Conservation (phyloP, 2,113 vertebrate genomes). For the Orientallactaga bullata region DNA sequence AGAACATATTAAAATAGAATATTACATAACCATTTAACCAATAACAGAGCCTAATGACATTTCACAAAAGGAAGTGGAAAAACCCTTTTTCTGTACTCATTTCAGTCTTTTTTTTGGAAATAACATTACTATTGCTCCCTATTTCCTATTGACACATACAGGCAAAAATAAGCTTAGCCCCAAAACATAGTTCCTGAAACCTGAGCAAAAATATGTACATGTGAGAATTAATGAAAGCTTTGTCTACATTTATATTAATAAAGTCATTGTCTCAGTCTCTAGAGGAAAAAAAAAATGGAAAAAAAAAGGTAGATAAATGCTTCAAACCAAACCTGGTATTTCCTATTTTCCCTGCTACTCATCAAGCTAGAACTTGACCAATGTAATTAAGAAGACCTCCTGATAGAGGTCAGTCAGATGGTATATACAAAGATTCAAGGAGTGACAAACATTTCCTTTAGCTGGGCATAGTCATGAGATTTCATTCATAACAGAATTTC, state of each 20-base stretch:
- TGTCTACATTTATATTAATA: neutral
- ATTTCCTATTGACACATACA: neutral
- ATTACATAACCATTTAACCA: conserved; percentile 8
- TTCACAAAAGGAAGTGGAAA: neutral
- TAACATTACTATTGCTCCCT: neutral
- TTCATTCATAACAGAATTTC: neutral
- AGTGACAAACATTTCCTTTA: neutral
- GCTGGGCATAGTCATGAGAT: neutral
- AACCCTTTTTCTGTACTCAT: neutral
- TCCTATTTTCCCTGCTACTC: neutral
- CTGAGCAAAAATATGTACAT: neutral
- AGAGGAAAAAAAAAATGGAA: neutral
- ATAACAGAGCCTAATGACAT: neutral
- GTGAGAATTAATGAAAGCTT: neutral
- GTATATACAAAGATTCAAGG: neutral
- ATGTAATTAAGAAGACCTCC: neutral
- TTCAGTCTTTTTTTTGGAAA: neutral
- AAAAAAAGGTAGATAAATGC: no score
- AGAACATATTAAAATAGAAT: neutral
- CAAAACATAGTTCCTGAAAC: neutral
- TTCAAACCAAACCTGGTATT: neutral
- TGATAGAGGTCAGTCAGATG: neutral
- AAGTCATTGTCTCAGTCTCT: neutral
- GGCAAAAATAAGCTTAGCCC: neutral
- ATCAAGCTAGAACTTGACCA: neutral